These are phyloP conservation scores for Wiebesia pumilae DNA, from an alignment of 1,140 invertebrate species.

Conservation along the genomic window DNA sequence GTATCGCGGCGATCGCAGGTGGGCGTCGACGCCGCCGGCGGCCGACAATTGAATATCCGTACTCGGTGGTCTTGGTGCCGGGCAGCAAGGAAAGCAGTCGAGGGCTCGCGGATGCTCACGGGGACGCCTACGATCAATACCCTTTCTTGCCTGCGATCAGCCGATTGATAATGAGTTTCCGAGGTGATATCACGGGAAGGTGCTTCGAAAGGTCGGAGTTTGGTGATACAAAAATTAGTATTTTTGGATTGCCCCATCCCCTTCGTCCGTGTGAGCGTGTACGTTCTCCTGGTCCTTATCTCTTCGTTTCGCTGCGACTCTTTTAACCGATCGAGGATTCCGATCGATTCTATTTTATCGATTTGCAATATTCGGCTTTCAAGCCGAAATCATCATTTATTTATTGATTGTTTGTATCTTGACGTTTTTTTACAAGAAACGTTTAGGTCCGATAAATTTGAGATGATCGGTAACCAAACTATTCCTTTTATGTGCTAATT, in stretches of 20 bases:
- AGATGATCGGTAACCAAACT: too few species aligned
- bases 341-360: not conserved
- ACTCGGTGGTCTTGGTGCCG: not conserved
- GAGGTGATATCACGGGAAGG: too few species aligned
- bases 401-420: too few species aligned
- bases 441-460: too few species aligned
- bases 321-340: not conserved
- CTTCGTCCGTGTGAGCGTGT: not conserved
- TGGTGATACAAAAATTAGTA: not conserved
- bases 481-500: too few species aligned
- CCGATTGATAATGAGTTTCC: not conserved
- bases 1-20: conserved; percentile 55
- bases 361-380: too few species aligned
- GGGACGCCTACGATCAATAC: not conserved
- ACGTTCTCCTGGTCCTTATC: not conserved
- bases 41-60: conserved; percentile 29
- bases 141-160: not conserved
- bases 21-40: conserved; percentile 9
- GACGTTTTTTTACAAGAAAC: too few species aligned
- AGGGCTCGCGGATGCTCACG: too few species aligned
- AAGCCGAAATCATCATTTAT: too few species aligned
- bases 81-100: too few species aligned
- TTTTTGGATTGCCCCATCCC: not conserved
- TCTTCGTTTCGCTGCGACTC: not conserved
- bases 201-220: not conserved